Evolutionary conservation across 2,113 vertebrate genomes (phyloP), one percentile per base, ranked within the genome.

Genomic region (Oryzias melastigma): DNA sequence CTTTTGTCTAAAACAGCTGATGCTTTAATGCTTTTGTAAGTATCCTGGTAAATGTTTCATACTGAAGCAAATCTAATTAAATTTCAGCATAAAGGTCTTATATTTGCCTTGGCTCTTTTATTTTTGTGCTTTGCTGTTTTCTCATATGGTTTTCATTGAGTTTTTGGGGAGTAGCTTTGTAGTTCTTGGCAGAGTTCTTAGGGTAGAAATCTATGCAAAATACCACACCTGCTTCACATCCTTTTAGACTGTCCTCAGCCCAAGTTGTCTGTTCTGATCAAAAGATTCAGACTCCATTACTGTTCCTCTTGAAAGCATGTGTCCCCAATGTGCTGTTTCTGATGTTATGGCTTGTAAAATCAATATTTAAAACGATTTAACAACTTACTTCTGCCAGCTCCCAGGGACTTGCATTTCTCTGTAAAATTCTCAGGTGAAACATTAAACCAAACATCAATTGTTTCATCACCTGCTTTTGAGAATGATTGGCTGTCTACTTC

Each of bases 401-500:
- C 3, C 35, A 12, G 35, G 35, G 2, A 12, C 8, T 35, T 35
- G 35, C 35, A 35, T 35, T 5, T 27, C 35, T 35, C 35, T 35
- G 35, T 35, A 10, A 35, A 35, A 35, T 35, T 35, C 35, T 35
- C 35, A 35, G 35, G 1, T 13, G 35, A 35, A 12, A 35, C 35
- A 35, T 35, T 35, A 35, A 35, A 35, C 35, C 10, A 35, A 35
- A 10, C 35, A 8, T 62, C 22, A 15, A 48, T 44, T 57, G 56
- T 52, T 49, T 64, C 40, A 14, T 68, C 60, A 18, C 22, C 44
- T 81, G 69, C 58, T 66, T 73, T 58, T 48, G 50, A 65, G 22
- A 44, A 54, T 20, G 71, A 66, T 12, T 12, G 25, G 49, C 58
- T 74, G 62, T 72, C 80, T 76, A 73, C 44, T 65, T 71, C 61